Evolutionary conservation across 1,140 invertebrate genomes (phyloP), one percentile per base, ranked within the genome.

Genomic region (Medauroidea extradentata): DNA sequence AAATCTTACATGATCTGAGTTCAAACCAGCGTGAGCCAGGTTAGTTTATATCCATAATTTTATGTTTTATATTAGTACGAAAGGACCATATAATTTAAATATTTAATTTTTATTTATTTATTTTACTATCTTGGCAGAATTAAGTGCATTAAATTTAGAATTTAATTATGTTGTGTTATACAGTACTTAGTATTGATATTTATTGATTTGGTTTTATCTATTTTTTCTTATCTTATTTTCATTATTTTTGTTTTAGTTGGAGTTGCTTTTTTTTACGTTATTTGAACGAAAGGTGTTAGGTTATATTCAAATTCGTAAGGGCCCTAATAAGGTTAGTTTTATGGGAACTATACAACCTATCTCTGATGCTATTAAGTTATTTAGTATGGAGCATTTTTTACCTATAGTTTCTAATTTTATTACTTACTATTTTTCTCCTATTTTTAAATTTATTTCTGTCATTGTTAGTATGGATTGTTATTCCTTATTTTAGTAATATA

Each of bases 1-100:
- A 85, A 83, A 77, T 81, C 75, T 84, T 86, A 87, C 85, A 85
- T 86, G 83, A 87, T 86, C 80, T 87, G 84, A 87, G 84, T 87
- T 85, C 78, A 85, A 75, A 85, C 79, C 82, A 83, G 81, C 73
- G 82, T 84, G 70, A 86, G 81, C 82, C 83, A 87, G 84, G 81
- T 87, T 80, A 81, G 84, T 83, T 87, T 87, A 80, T 87, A 85
- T 85, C 80, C 82, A 78, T 81, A 76, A 69, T 67, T 62, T 63
- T 66, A 59, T 72, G 65, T 63, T 69, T 74, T 76, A 75, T 76
- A 79, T 78, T 84, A 81, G 81, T 85, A 85, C 82, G 81, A 84
- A 85, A 85, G 83, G 83, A 84, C 65, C 70, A 69, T 67, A 64
- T 72, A 75, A 66, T 70, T 60, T 65, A 64, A 65, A 72, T 68